Conservation (phyloP, 2,113 vertebrate species). For the Eonycteris spelaea region DNA sequence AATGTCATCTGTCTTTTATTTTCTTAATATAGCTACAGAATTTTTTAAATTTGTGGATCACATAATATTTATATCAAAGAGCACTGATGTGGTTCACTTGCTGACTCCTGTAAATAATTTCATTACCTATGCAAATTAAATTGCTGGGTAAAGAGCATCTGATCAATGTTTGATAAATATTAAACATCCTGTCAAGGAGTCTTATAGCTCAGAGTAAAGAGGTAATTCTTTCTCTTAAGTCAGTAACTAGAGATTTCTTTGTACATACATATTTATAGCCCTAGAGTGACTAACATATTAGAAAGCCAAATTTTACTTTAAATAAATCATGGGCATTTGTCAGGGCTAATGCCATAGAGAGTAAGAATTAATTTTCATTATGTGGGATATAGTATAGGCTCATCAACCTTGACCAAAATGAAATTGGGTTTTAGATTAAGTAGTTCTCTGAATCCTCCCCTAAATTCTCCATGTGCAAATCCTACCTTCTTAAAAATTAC, state of each 20-base stretch:
- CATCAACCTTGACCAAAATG: conserved; percentile 20
- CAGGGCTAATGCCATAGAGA: not conserved
- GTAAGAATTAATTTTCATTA: conserved; percentile 1
- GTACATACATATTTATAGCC: conserved; percentile 12
- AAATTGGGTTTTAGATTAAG: conserved; percentile 27
- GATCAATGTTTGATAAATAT: conserved; percentile 21
- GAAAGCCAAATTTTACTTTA: conserved; percentile 38
- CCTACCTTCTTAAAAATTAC: not conserved
- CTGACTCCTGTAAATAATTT: conserved; percentile 17
- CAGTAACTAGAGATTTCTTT: conserved; percentile 34
- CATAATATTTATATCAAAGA: not conserved
- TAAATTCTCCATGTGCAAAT: not conserved
- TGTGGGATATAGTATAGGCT: not conserved
- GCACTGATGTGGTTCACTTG: not conserved
- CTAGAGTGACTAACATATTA: not conserved
- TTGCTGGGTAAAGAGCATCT: not conserved
- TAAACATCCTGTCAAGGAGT: not conserved
- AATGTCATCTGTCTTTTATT: not conserved
- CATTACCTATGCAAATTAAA: conserved; percentile 37
- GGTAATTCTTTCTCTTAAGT: not conserved
- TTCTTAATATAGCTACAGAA: not conserved
- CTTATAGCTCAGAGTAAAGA: not conserved
- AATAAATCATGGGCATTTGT: conserved; percentile 33
- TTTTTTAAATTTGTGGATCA: not conserved
- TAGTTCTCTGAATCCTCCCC: not conserved